Evolutionary conservation across 1,140 invertebrate genomes (phyloP), one percentile per base, ranked within the genome.

Genomic region (Drosophila chauvacae): DNA sequence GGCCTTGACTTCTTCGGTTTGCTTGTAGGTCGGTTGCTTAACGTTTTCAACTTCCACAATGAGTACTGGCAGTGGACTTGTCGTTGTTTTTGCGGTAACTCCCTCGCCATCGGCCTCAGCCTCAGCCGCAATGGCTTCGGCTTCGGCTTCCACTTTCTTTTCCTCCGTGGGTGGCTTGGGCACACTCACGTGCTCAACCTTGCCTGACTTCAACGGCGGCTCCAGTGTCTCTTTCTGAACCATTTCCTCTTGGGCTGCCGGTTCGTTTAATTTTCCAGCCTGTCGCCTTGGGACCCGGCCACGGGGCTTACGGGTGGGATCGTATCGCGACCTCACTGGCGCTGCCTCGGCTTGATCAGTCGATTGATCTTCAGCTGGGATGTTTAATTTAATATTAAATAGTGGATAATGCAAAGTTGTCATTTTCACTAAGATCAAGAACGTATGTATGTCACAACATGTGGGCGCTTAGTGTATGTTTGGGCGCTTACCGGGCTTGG

Each of bases 21-120:
- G 96, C 75, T 96, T 94, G 93, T 98, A 99, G 77, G 97, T 96
- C 65, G 98, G 96, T 91, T 98, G 97, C 37, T 95, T 94, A 47
- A 99, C 92, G 94, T 99, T 99, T 93, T 99, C 97, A 35, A 98
- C 97, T 93, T 98, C 97, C 0, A 97, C 98, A 96, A 99, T 98
- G 35, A 99, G 93, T 11, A 99, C 94, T 44, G 94, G 93, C 45
- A 60, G 73, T 1, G 65, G 18, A n/a, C 39, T 33, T 9, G 73
- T 18, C n/a, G 50, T 18, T 26, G 93, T 11, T 7, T 59, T 14
- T 14, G 50, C 77, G 74, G 95, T 94, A 4, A 56, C 51, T 18
- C 39, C 44, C 5, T 50, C 57, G 20, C 13, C 61, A 10, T 23
- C 23, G 3, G 23, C 23, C 23, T 35, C 45, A 13, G 18, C 28